Conservation (phyloP, 2,113 vertebrate species). For the Elephantulus edwardii region DNA sequence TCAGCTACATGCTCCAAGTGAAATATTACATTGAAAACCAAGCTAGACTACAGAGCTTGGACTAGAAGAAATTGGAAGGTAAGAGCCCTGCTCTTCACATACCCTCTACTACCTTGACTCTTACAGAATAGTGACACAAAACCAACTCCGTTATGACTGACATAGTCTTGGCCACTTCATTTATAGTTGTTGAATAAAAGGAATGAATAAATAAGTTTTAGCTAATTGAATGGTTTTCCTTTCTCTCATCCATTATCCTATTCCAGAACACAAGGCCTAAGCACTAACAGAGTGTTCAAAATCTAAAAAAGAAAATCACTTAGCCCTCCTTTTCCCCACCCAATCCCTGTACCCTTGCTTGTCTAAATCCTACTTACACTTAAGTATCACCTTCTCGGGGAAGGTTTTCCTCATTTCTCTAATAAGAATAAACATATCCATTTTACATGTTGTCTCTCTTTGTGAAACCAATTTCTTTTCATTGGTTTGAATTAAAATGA, state of each 20-base stretch:
- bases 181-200: not conserved
- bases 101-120: accelerated
- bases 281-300: not conserved
- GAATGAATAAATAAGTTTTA: not conserved
- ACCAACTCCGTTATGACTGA: not conserved
- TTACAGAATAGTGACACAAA: not conserved
- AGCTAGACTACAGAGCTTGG: accelerated
- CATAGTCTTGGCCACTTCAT: not conserved
- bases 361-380: not conserved
- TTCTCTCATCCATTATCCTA: not conserved
- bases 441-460: not conserved
- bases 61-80: not conserved
- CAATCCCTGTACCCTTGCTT: not conserved
- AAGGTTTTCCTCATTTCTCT: not conserved
- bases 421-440: not conserved
- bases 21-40: not conserved
- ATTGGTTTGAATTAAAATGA: not conserved
- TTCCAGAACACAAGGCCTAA: not conserved
- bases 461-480: not conserved
- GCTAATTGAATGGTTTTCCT: not conserved
- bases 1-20: not conserved
- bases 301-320: not conserved
- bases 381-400: not conserved
- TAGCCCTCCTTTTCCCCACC: not conserved
- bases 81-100: not conserved